Percentiles rank a stretch among this genome's conserved stretches.
Conservation (phyloP, 2,797 vertebrate genomes). For the Characodon lateralis region DNA sequence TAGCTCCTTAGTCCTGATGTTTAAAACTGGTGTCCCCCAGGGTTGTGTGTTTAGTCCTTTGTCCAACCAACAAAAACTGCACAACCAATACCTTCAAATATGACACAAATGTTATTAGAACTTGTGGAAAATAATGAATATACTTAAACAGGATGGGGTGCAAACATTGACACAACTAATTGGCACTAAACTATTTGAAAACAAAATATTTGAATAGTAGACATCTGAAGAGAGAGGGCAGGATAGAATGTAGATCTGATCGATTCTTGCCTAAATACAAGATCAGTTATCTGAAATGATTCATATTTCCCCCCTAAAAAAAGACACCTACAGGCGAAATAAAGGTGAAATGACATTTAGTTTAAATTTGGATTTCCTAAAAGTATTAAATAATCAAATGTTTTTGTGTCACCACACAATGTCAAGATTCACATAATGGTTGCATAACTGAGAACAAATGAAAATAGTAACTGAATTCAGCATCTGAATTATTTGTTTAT, state of each 20-base stretch:
- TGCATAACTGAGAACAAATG: too few species aligned
- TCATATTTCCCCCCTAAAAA: background rate
- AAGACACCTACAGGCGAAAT: too few species aligned
- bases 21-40: background rate
- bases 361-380: too few species aligned
- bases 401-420: too few species aligned
- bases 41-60: background rate
- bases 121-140: background rate
- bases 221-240: background rate
- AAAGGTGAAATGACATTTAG: too few species aligned
- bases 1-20: background rate
- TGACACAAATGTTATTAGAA: background rate
- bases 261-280: background rate
- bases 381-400: too few species aligned
- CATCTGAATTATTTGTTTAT: too few species aligned
- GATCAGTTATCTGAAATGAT: background rate
- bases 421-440: too few species aligned
- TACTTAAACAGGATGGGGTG: background rate
- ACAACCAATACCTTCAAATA: background rate
- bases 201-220: background rate
- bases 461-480: too few species aligned
- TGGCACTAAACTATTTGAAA: background rate
- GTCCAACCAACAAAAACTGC: background rate
- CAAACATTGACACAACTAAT: background rate
- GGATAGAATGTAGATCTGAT: background rate